Base-by-base conservation (phyloP, 2,797 vertebrate species). In the Lithobates sylvaticus region DNA sequence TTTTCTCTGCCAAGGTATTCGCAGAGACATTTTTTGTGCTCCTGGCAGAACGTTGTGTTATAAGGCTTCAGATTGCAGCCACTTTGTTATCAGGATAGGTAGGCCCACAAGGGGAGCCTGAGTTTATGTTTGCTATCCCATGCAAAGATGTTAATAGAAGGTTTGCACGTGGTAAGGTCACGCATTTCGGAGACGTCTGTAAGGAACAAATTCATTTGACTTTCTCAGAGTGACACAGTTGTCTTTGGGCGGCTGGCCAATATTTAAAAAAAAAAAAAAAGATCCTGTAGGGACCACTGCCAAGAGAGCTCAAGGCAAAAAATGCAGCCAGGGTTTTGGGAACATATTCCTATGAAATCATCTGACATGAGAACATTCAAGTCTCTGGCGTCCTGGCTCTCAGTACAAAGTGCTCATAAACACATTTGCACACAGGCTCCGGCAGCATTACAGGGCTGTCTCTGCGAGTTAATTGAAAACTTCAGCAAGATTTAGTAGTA, bases 41-140 rank as follows among this genome's bases (percentile, higher is more conserved):
- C 5, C 83, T 91, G 92, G 88, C 88, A 91, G 91, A 86, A 91
- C 89, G 87, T 84, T 13, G 5, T 87, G 90, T 91, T 87, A 90
- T 44, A 77, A 65, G 88, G 87, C 9, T 27, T 70, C 74, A 77
- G 73, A 89, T 81, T 84, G 84, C 77, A 84, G 58, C 29, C 73
- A 83, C 2, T 71, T 80, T 68, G 81, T 71, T n/a, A 18, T 21
- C 27, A 29, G 70, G 74, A 89, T 88, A 71, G 6, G 16, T 87
- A n/a, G 34, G 69, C 80, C 70, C 74, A 74, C 67, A 70, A 23
- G 64, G 64, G 71, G 34, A 32, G 80, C 44, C 70, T n/a, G 32
- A 29, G 1, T 89, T 78, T 23, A 15, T 81, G 71, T 81, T 87
- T 90, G 81, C 86, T 68, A 27, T 65, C 86, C 39, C 5, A 65